Percentiles rank a stretch among this genome's conserved stretches.
phyloP scores from a whole-genome alignment of 1,140 invertebrate genomes.

The Drosophila ercepeae region DNA sequence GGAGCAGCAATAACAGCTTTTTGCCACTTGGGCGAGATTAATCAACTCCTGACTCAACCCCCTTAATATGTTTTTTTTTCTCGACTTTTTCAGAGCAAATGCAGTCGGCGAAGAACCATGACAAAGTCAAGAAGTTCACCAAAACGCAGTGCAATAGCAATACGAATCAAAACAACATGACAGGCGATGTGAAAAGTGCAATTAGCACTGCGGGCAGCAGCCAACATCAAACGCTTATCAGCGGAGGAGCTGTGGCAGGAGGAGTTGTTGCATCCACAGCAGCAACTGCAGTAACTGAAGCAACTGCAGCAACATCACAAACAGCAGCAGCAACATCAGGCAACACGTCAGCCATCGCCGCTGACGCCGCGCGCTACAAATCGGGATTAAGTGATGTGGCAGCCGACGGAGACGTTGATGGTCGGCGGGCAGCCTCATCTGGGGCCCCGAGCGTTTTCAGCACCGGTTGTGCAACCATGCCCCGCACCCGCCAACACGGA shows the following conservation, averaged over 20 bases:
- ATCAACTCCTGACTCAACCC: not conserved
- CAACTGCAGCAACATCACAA: conserved; percentile 14
- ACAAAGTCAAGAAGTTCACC: conserved; percentile 70
- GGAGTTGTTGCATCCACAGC: conserved; percentile 1
- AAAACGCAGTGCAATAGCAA: conserved; percentile 79
- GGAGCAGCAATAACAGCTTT: conserved; percentile 62
- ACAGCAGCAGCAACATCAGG: conserved; percentile 22
- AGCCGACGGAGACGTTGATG: conserved; percentile 61
- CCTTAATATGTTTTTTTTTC: too few species aligned
- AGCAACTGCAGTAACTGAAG: conserved; percentile 52
- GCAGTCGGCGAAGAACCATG: conserved; percentile 55
- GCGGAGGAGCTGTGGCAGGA: conserved; percentile 28
- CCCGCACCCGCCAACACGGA: conserved; percentile 78
- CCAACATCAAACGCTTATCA: too few species aligned
- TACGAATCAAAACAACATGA: conserved; percentile 82
- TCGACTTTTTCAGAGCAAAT: conserved; percentile 54
- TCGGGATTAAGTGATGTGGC: conserved; percentile 81
- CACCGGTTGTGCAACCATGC: conserved; percentile 82
- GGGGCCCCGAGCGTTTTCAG: conserved; percentile 61
- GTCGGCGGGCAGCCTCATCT: conserved; percentile 36
- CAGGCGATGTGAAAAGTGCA: conserved; percentile 81
- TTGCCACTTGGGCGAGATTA: not conserved
- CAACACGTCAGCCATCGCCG: conserved; percentile 69
- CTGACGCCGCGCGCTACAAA: conserved; percentile 79
- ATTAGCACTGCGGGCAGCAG: conserved; percentile 75